Evolutionary conservation across 2,113 vertebrate genomes (phyloP), one percentile per base, ranked within the genome.

Genomic region (Crypturellus undulatus): DNA sequence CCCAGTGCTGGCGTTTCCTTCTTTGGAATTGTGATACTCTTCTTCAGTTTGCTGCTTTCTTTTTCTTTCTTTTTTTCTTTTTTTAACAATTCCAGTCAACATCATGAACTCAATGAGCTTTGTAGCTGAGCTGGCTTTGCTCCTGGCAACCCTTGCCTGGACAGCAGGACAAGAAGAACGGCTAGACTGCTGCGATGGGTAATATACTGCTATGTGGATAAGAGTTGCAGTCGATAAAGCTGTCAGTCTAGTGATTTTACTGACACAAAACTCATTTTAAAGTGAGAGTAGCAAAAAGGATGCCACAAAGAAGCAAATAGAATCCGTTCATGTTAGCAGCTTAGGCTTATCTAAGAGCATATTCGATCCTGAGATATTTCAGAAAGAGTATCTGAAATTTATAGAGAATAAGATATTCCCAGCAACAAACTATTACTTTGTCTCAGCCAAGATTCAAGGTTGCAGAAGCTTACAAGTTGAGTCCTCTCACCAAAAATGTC

Each of bases 401-500:
- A 69, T 87, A 75, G 62, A 42, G 51, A 81, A 52, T 77, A 67
- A 96, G 64, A 54, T 63, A 63, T 25, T 54, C 30, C 56, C 67
- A 70, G 32, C 64, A 87, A 45, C 67, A 82, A 91, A 43, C 58
- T 76, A 59, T 38, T 79, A 40, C 81, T 89, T 83, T 47, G 47
- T 72, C 63, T 88, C 87, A 83, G 45, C 45, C 51, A 87, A 68
- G 75, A 72, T 45, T 58, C 70, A 73, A 84, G 79, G 16, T 36
- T 86, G 47, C 56, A 85, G 76, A 78, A 76, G 14, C 58, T 89
- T 93, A 36, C 49, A 81, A 28, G 15, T 64, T 83, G 84, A 64
- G 22, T 92, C 18, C 19, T 95, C n/a, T 84, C 65, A 11, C 62
- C 60, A 93, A 45, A 92, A 90, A 94, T 60, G 79, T 82, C 87